Evolutionary conservation across 2,113 vertebrate species (phyloP).

Genomic region (Electrona antarctica): DNA sequence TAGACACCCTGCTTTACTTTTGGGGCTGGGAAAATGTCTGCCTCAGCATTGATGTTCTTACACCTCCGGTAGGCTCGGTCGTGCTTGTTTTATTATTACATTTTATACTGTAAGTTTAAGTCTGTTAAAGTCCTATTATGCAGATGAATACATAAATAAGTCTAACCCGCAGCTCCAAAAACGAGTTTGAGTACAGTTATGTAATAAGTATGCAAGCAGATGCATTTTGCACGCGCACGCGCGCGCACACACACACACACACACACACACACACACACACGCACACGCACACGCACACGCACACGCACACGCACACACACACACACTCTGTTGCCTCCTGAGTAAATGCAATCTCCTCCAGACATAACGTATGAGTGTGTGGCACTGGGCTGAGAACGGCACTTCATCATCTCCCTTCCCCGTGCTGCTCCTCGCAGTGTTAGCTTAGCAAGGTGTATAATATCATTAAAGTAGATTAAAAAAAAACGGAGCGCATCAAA

Average conservation of each 20-base stretch:
- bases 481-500: constrained; percentile 57
- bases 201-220: not conserved
- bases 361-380: constrained; percentile 51
- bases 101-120: no score
- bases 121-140: constrained; percentile 4
- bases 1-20: not conserved
- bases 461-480: constrained; percentile 64
- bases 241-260: not conserved
- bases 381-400: constrained; percentile 38
- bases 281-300: not conserved
- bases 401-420: constrained; percentile 57
- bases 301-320: not conserved
- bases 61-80: not conserved
- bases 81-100: no score
- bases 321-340: constrained; percentile 13
- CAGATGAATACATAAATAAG: constrained; percentile 11
- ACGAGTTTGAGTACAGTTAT: not conserved
- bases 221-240: not conserved
- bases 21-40: constrained; percentile 21
- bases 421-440: constrained; percentile 33
- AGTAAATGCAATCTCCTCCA: constrained; percentile 56
- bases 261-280: no score
- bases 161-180: not conserved
- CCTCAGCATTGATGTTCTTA: constrained; percentile 1
- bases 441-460: constrained; percentile 56